Percentiles rank a stretch among this genome's conserved stretches.
Conservation (phyloP, 1,140 invertebrate species). For the Macrosteles quadrilineatus region DNA sequence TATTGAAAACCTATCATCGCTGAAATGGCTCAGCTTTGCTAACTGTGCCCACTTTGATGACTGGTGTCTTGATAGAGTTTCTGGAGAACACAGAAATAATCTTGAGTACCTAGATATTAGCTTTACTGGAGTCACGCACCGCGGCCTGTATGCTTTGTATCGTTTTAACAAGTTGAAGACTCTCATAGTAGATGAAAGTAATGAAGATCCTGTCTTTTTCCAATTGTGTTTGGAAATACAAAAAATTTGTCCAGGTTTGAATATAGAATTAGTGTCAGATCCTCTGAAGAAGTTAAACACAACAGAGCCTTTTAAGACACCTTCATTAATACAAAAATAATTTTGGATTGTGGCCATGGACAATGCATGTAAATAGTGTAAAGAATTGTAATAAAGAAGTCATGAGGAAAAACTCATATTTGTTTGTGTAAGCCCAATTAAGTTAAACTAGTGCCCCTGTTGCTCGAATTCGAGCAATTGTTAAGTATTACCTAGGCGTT, state of each 20-base stretch:
- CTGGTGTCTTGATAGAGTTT: constrained; percentile 71
- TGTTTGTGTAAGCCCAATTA: too few species aligned
- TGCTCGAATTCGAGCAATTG: too few species aligned
- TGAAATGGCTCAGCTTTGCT: constrained; percentile 67
- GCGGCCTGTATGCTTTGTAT: constrained; percentile 66
- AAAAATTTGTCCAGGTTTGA: not conserved
- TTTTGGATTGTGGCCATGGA: too few species aligned
- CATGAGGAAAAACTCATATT: too few species aligned
- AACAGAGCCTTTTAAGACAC: too few species aligned
- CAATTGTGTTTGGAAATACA: not conserved
- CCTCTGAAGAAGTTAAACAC: too few species aligned
- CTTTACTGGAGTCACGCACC: constrained; percentile 62
- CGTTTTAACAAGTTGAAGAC: constrained; percentile 58
- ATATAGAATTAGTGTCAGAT: not conserved
- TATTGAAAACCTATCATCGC: constrained; percentile 58
- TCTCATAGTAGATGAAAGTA: constrained; percentile 56
- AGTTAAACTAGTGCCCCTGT: too few species aligned
- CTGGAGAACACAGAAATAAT: constrained; percentile 56
- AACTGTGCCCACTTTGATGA: constrained; percentile 69
- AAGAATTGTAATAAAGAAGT: too few species aligned
- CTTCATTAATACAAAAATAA: too few species aligned
- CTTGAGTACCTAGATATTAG: constrained; percentile 75
- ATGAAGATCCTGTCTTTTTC: constrained; percentile 31
- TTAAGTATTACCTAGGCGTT: too few species aligned
- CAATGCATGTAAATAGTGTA: too few species aligned